Evolutionary conservation across 2,113 vertebrate genomes (phyloP), one percentile per base, ranked within the genome.

Genomic region (Oryzias curvinotus): DNA sequence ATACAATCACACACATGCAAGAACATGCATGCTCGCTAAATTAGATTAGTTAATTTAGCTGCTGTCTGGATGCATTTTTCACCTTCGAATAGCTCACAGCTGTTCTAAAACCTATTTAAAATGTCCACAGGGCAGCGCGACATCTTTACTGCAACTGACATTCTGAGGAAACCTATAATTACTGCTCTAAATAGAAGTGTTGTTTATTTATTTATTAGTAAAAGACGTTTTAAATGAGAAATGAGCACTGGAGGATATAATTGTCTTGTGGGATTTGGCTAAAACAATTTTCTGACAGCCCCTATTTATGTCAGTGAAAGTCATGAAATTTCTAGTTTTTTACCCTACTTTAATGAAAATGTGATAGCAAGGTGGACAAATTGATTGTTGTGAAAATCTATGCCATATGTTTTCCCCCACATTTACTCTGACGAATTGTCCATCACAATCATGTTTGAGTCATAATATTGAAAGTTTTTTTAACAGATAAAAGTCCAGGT

Each of bases 1-100:
- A 30, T 23, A 65, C 68, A 52, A 47, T 51, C 42, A 62, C 57
- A 70, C 72, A 66, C 63, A 54, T 5, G n/a, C 52, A 46, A 23
- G 47, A 30, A 26, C 66, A 66, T 51, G 46, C 70, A 41, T 61
- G 25, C 60, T 68, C 78, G 61, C 66, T 73, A 59, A 84, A 85
- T 85, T 78, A 85, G 83, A 85, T 87, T 81, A 82, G 79, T 72
- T 88, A 61, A 89, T 89, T 90, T 87, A 87, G 81, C 80, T 88
- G 80, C 80, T 80, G 86, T 88, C 86, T 80, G 80, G 83, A 87
- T 82, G 73, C 81, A 87, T 89, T 86, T 85, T 74, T 88, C 78
- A 80, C 75, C 65, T 71, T 65, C 54, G 1, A 60, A 77, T 70
- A 6, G 72, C 80, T 78, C 75, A 72, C 52, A 62, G 80, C 76